phyloP scores from a whole-genome alignment of 2,113 vertebrate species.

The Crotalus helleri region DNA sequence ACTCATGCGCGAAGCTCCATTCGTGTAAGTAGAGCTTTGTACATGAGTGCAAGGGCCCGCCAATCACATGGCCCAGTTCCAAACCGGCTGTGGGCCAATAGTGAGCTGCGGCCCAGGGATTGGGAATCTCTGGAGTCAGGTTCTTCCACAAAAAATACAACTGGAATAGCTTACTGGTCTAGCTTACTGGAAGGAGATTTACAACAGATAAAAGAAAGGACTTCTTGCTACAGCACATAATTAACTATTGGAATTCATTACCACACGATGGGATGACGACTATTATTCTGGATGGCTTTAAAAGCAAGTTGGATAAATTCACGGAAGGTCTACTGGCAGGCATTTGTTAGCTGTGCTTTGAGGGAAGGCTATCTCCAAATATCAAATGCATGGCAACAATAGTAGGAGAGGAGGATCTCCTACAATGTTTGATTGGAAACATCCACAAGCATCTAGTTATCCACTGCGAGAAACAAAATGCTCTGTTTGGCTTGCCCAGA shows the following conservation, averaged over 20 bases:
- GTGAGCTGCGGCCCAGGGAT: too few relatives aligned
- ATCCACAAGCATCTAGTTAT: not conserved
- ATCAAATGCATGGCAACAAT: not conserved
- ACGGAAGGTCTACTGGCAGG: not conserved
- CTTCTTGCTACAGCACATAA: not conserved
- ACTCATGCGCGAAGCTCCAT: too few relatives aligned
- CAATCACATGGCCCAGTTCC: too few relatives aligned
- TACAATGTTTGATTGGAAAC: not conserved
- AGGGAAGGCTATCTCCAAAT: not conserved
- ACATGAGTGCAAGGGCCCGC: fast-evolving
- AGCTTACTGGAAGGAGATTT: not conserved
- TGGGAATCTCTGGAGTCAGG: not conserved
- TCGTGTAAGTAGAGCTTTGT: too few relatives aligned
- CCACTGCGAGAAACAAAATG: not conserved
- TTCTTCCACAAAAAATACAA: not conserved
- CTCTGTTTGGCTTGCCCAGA: not conserved
- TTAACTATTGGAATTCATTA: not conserved
- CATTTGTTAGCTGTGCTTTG: not conserved
- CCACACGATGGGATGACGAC: not conserved
- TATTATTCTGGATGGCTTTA: not conserved
- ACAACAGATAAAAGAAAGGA: not conserved
- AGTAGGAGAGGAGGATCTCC: not conserved
- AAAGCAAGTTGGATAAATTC: not conserved
- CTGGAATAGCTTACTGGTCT: not conserved
- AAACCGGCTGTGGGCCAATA: too few relatives aligned